These are phyloP conservation scores for Lasioglossum morio DNA, from an alignment of 2,888 invertebrate genomes.

Conservation along the genomic window DNA sequence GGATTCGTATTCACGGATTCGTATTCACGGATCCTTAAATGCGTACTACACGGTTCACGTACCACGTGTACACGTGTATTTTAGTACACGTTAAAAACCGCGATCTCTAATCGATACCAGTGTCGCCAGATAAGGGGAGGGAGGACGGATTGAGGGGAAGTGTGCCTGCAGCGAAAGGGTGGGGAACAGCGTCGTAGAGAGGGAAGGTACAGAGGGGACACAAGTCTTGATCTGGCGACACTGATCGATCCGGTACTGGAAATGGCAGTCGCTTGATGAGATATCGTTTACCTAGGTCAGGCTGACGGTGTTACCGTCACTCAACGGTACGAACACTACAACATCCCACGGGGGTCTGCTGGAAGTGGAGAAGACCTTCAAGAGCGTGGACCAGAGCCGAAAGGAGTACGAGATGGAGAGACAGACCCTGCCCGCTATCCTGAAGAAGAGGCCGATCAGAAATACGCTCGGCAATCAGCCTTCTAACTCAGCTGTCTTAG, in stretches of 20 bases:
- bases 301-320: conserved; percentile 90
- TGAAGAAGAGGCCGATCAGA: conserved; percentile 76
- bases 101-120: not conserved
- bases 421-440: conserved; percentile 79
- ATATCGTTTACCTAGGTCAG: conserved; percentile 84
- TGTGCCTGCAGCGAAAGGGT: no score
- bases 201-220: no score
- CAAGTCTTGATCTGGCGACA: no score
- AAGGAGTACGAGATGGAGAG: conserved; percentile 82
- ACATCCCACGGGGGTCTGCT: conserved; percentile 91
- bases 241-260: not conserved
- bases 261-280: conserved; percentile 64
- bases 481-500: conserved; percentile 88
- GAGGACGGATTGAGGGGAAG: no score
- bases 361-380: conserved; percentile 90
- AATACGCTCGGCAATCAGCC: conserved; percentile 82
- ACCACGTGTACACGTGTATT: no score
- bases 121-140: no score
- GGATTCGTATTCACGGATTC: no score
- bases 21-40: no score
- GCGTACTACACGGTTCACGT: no score
- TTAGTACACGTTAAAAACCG: no score
- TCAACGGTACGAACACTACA: conserved; percentile 86
- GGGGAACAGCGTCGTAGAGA: no score
- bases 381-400: conserved; percentile 89